Conservation (phyloP, 2,888 invertebrate genomes). For the Parochlus steinenii region DNA sequence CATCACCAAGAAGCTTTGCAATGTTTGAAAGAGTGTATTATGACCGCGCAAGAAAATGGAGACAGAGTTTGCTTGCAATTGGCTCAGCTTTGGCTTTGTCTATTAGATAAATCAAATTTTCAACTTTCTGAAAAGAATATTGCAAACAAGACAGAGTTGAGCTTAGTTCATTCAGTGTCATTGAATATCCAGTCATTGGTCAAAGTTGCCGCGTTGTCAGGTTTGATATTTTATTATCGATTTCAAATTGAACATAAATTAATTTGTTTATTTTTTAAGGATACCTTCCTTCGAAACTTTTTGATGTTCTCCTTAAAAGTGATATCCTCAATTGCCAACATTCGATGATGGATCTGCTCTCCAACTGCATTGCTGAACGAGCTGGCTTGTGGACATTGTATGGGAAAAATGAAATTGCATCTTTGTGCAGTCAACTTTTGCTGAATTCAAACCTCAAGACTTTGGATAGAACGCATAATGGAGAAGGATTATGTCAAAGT, state of each 20-base stretch:
- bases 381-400: conserved; percentile 78
- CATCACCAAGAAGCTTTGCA: conserved; percentile 57
- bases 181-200: conserved; percentile 60
- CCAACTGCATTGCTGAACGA: conserved; percentile 64
- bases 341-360: conserved; percentile 63
- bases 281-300: conserved; percentile 28
- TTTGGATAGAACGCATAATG: conserved; percentile 37
- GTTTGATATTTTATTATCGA: no score
- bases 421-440: conserved; percentile 61
- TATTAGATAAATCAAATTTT: conserved; percentile 37
- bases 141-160: conserved; percentile 48
- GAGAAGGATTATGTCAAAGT: conserved; percentile 51
- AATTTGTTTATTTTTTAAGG: conserved; percentile 4
- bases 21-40: conserved; percentile 73
- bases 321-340: conserved; percentile 75
- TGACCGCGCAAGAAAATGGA: conserved; percentile 72
- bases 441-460: conserved; percentile 58
- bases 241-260: no score
- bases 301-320: conserved; percentile 62
- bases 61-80: conserved; percentile 75
- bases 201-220: conserved; percentile 46
- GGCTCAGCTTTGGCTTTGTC: conserved; percentile 65
- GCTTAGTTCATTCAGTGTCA: conserved; percentile 52
- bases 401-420: conserved; percentile 73
- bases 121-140: conserved; percentile 50